These are phyloP conservation scores for Diabrotica balteata DNA, from an alignment of 2,888 invertebrate species.

Conservation along the genomic window DNA sequence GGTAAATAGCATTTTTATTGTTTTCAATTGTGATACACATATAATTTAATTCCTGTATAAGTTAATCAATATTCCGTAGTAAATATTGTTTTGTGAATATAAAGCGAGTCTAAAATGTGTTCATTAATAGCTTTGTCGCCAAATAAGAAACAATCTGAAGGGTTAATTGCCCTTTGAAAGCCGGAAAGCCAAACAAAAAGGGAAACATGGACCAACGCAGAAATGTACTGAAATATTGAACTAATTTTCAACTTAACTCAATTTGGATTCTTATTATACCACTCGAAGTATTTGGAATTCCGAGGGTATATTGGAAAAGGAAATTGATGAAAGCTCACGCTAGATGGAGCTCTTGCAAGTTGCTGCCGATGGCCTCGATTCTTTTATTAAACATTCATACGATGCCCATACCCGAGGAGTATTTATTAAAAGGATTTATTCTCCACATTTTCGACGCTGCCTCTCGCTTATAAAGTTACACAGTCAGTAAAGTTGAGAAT, in stretches of 20 bases:
- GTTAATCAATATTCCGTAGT: no score
- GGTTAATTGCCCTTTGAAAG: conserved; percentile 8
- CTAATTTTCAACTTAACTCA: conserved; percentile 37
- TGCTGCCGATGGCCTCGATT: conserved; percentile 8
- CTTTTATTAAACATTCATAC: conserved; percentile 24
- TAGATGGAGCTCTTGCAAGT: neutral
- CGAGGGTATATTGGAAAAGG: conserved; percentile 38
- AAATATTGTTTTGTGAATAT: no score
- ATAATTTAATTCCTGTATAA: no score
- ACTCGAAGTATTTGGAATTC: conserved; percentile 36
- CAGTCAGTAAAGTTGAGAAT: no score
- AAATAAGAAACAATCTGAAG: conserved; percentile 15
- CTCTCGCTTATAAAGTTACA: neutral
- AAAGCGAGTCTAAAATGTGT: conserved; percentile 1
- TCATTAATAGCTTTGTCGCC: conserved; percentile 15
- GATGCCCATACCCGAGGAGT: conserved; percentile 6
- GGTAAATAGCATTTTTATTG: no score
- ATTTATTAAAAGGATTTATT: conserved; percentile 14
- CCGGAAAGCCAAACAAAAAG: conserved; percentile 7
- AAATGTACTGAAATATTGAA: conserved; percentile 33
- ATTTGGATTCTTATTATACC: conserved; percentile 38
- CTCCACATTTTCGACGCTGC: neutral
- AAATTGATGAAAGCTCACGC: conserved; percentile 30
- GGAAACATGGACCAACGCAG: conserved; percentile 9
- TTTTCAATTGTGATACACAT: no score